Evolutionary conservation across 2,113 vertebrate species (phyloP), one percentile per base, ranked within the genome.

Genomic region (Pao palembangensis): DNA sequence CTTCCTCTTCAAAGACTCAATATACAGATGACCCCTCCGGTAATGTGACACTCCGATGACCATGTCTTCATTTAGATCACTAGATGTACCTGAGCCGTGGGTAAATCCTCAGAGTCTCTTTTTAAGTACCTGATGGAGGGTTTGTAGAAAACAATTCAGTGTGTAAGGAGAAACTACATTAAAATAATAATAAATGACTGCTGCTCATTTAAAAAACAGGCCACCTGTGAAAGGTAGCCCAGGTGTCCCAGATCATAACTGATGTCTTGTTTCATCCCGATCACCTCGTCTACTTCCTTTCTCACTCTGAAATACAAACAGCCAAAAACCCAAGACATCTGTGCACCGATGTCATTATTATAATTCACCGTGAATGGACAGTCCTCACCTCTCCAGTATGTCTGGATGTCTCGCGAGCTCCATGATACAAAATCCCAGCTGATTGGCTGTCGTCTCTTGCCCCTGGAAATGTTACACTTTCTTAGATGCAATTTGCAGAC

Each of bases 371-470:
- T 1, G 0, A 2, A 3, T 31, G 6, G 1, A 61, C 31, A 20
- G 0, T 52, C 42, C 58, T 0, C 87, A 96, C 94, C 85, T 94
- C 17, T 90, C 79, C 76, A 94, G 49, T 60, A 97, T 91, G n/a
- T 95, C 92, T 1, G 95, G 94, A 64, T 94, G 84, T 55, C 92
- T 90, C 3, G 63, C 89, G 21, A 98, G 83, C 68, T 94, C 94
- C 94, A 95, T 92, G 75, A 96, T 79, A 3, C 93, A 92, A 83
- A 96, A 96, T 0, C 92, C 86, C 54, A 98, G 51, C 66, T 93
- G 91, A 84, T 92, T 96, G 34, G 94, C 92, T 34, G 93, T 95
- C 1, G 95, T 98, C 86, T 98, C 96, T 53, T 96, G 94, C 5
- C 96, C 95, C 98, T n/a, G n/a, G 53, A 8, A 71, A 69, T 66